phyloP scores from a whole-genome alignment of 2,888 invertebrate genomes.

The Aspidiotus destructor region DNA sequence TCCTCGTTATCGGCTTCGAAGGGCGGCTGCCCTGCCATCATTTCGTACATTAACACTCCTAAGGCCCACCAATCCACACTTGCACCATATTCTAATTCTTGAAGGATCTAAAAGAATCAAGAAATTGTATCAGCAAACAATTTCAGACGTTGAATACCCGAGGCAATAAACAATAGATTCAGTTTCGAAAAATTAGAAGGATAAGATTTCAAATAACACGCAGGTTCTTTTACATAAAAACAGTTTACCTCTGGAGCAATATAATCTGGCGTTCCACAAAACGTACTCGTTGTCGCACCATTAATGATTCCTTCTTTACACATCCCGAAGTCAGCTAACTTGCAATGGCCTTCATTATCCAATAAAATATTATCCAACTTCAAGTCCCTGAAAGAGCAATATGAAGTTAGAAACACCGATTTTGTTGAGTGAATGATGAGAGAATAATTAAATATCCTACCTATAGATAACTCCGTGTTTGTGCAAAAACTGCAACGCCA shows the following conservation, averaged over 20 bases:
- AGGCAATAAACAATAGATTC: background rate
- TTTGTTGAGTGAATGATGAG: background rate
- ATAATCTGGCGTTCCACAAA: conserved; percentile 99
- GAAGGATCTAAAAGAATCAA: conserved; percentile 55
- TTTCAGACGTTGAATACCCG: background rate
- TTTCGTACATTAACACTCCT: conserved; percentile 97
- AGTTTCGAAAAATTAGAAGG: background rate
- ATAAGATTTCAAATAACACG: background rate
- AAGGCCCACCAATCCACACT: conserved; percentile 95
- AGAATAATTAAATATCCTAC: conserved; percentile 40
- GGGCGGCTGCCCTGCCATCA: conserved; percentile 99
- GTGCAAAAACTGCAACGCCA: conserved; percentile 95
- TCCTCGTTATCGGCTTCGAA: conserved; percentile 99
- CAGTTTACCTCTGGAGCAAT: conserved; percentile 80
- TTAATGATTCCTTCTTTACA: conserved; percentile 94
- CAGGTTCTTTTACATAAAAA: background rate
- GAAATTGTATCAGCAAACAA: conserved; percentile 1
- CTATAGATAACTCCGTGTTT: conserved; percentile 90
- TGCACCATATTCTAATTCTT: conserved; percentile 83
- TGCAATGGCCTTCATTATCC: conserved; percentile 91
- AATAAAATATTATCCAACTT: conserved; percentile 97
- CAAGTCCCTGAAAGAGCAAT: conserved; percentile 62
- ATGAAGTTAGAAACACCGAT: background rate
- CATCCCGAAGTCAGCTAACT: conserved; percentile 93
- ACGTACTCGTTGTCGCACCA: conserved; percentile 84